Evolutionary conservation across 2,797 vertebrate genomes (phyloP).

Genomic region (Melopsittacus undulatus): DNA sequence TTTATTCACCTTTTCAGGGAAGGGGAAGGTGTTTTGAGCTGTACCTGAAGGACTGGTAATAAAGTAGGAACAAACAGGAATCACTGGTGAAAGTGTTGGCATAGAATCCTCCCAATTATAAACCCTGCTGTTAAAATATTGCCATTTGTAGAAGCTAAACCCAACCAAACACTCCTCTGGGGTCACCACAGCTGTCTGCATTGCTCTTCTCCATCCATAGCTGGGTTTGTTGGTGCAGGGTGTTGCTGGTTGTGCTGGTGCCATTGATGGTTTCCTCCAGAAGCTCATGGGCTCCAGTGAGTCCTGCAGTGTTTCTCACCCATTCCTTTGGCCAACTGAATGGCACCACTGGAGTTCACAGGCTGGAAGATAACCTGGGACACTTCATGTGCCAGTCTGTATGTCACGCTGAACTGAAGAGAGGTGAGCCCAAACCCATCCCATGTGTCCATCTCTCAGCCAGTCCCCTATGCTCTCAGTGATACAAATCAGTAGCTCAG

Average conservation of each 20-base stretch:
- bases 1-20: neutral
- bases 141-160: neutral
- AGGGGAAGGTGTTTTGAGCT: neutral
- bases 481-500: neutral
- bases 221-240: neutral
- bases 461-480: neutral
- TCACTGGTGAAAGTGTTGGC: neutral
- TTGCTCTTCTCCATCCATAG: neutral
- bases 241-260: neutral
- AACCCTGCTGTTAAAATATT: neutral
- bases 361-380: neutral
- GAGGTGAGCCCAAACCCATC: neutral
- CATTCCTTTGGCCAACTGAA: neutral
- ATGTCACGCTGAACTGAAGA: neutral
- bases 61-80: neutral
- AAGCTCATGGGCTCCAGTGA: neutral
- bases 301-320: neutral
- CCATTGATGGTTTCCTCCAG: neutral
- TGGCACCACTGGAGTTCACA: rapidly evolving
- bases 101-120: neutral
- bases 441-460: neutral
- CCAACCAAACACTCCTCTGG: neutral
- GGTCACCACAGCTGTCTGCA: neutral
- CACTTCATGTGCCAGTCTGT: neutral
- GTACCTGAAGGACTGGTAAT: neutral